phyloP scores from a whole-genome alignment of 2,113 vertebrate genomes.

The Crypturellus undulatus region DNA sequence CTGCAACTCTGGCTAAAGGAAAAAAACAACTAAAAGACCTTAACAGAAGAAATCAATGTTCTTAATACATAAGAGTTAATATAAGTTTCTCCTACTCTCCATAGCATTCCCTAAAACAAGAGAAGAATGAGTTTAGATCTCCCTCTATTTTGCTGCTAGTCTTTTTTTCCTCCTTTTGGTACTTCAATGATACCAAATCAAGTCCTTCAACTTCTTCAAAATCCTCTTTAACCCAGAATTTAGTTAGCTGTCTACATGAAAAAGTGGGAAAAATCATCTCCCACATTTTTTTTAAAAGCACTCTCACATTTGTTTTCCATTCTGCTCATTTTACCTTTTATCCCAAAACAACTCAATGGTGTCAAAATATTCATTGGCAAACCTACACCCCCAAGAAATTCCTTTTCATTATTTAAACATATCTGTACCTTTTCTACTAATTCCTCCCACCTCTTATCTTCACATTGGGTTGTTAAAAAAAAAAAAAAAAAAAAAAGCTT shows the following conservation, averaged over 20 bases:
- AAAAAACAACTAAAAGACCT: neutral
- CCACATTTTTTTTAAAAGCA: accelerated
- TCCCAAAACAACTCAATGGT: neutral
- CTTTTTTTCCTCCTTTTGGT: neutral
- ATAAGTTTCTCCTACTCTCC: neutral
- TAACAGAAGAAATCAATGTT: neutral
- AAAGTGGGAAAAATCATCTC: neutral
- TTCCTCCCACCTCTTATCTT: neutral
- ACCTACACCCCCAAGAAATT: neutral
- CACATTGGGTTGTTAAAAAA: neutral
- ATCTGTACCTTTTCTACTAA: neutral
- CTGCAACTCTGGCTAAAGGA: neutral
- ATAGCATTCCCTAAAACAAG: neutral
- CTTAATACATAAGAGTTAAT: neutral
- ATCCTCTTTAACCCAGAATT: neutral
- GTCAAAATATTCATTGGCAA: neutral
- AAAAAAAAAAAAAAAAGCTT: no score
- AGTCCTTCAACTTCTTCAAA: neutral
- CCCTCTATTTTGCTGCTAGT: neutral
- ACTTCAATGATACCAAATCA: neutral
- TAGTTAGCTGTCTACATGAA: neutral
- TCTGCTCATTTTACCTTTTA: neutral
- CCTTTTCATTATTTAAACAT: neutral
- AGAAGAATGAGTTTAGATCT: neutral
- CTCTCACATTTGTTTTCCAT: neutral